Percentiles rank a stretch among this genome's conserved stretches.
Evolutionary conservation across 2,888 invertebrate species (phyloP).

Genomic region (Spatulosminthurus flaviceps): DNA sequence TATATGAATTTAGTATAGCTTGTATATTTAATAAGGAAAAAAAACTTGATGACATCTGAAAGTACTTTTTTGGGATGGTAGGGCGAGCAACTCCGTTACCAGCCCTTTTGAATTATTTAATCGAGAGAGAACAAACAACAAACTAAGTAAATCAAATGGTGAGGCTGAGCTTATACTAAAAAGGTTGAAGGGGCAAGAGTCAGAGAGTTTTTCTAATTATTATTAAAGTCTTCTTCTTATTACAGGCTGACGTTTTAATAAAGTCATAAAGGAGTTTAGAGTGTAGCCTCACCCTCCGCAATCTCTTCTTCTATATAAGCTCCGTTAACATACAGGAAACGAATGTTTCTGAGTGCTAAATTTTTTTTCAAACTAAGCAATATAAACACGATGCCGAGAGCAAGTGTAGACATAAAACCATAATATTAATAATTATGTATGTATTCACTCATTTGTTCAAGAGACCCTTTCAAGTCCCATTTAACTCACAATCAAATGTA

Average conservation of each 20-base stretch:
- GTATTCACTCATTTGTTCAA: background rate
- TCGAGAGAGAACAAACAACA: too few relatives aligned
- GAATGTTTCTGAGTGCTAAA: background rate
- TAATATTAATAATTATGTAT: background rate
- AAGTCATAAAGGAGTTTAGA: conserved; percentile 3
- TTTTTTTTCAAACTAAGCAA: too few relatives aligned
- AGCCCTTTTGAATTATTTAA: conserved; percentile 13
- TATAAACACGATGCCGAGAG: too few relatives aligned
- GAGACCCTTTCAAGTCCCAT: background rate
- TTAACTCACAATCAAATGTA: background rate
- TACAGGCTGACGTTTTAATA: conserved; percentile 5
- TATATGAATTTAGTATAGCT: too few relatives aligned
- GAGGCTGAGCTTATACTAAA: background rate
- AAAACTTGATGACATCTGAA: too few relatives aligned
- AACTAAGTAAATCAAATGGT: conserved; percentile 2
- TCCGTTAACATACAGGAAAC: background rate
- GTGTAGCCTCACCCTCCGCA: conserved; percentile 6
- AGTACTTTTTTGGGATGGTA: background rate
- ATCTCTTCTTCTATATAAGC: background rate
- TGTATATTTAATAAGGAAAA: too few relatives aligned
- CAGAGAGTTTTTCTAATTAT: background rate
- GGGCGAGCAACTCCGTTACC: background rate
- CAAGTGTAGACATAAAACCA: too few relatives aligned
- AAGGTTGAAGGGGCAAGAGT: background rate
- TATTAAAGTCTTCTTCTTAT: background rate